Percentiles rank a stretch among this genome's conserved stretches.
These are phyloP conservation scores for Euphonia xanthogaster DNA, from an alignment of 2,797 vertebrate genomes.

Conservation along the genomic window DNA sequence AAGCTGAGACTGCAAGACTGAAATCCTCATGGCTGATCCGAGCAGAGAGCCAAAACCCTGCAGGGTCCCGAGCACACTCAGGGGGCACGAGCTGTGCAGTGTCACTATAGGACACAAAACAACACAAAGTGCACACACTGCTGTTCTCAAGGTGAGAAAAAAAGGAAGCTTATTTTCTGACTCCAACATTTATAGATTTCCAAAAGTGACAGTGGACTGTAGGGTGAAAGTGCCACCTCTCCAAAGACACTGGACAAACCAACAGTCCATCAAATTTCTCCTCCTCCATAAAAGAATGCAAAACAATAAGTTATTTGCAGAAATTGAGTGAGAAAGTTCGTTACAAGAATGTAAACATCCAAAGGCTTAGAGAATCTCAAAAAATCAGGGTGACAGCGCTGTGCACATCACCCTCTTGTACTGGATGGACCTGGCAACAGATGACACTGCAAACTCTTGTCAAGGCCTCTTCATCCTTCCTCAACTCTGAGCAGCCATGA, in stretches of 20 bases:
- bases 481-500: background rate
- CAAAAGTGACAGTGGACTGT: background rate
- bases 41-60: background rate
- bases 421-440: rapidly evolving
- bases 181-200: background rate
- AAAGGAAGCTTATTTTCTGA: background rate
- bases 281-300: too few species aligned
- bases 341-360: background rate
- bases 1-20: background rate
- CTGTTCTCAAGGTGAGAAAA: background rate
- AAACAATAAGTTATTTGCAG: background rate
- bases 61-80: rapidly evolving
- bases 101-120: background rate
- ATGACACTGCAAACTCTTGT: background rate
- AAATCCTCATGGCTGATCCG: background rate
- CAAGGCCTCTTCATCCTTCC: background rate
- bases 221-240: background rate
- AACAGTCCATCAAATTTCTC: background rate
- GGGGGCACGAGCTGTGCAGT: rapidly evolving
- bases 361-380: background rate
- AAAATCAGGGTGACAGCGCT: background rate
- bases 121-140: background rate
- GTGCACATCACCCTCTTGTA: rapidly evolving
- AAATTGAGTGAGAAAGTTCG: background rate
- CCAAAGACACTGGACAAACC: background rate